phyloP scores from a whole-genome alignment of 2,888 invertebrate species.

The Shargacucullia verbasci region DNA sequence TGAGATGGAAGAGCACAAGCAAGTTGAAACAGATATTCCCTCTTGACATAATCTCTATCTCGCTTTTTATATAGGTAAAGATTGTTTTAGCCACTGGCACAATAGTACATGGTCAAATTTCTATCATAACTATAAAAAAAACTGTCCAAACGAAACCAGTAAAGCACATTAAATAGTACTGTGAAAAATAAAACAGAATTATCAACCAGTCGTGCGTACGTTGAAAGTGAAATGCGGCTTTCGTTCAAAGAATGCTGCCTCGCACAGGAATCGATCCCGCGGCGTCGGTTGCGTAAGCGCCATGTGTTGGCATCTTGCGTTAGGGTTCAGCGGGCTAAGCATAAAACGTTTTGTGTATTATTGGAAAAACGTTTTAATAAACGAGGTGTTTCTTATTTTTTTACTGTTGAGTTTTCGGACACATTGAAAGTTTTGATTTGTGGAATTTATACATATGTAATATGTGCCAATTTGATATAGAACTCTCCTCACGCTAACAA shows the following conservation, averaged over 20 bases:
- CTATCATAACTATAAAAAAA: background rate
- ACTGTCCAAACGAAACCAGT: slow-evolving; percentile 3
- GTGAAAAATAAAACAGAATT: slow-evolving; percentile 30
- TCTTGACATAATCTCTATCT: too few relatives aligned
- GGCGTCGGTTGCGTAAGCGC: slow-evolving; percentile 50
- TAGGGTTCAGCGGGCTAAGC: slow-evolving; percentile 15
- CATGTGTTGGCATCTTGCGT: slow-evolving; percentile 30
- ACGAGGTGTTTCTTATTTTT: too few relatives aligned
- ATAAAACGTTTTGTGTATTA: background rate
- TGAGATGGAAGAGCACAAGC: too few relatives aligned
- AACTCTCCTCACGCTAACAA: background rate
- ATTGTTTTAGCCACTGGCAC: too few relatives aligned
- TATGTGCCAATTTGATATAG: too few relatives aligned
- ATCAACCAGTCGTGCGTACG: slow-evolving; percentile 73
- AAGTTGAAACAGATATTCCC: too few relatives aligned
- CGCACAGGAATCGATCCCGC: slow-evolving; percentile 70
- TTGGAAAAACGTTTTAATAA: too few relatives aligned
- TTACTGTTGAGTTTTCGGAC: too few relatives aligned
- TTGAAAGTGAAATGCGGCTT: slow-evolving; percentile 79
- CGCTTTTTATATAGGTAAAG: too few relatives aligned
- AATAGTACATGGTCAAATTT: too few relatives aligned
- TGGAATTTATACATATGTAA: too few relatives aligned
- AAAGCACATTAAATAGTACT: background rate
- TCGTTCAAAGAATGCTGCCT: slow-evolving; percentile 76
- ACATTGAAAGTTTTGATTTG: too few relatives aligned